Evolutionary conservation across 2,888 invertebrate species (phyloP).

Genomic region (Diarsia dahlii): DNA sequence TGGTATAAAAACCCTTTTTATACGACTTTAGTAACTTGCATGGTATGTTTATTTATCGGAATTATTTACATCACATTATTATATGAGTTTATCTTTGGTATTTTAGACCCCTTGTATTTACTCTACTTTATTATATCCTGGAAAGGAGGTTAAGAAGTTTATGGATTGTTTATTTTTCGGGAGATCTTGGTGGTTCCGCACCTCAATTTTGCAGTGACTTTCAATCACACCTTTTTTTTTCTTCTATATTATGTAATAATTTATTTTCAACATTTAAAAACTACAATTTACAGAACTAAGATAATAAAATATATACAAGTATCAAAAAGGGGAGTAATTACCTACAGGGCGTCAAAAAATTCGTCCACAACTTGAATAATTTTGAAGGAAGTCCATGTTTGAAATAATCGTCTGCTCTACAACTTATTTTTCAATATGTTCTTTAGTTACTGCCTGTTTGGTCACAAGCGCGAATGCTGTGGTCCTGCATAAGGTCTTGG

Average conservation of each 20-base stretch:
- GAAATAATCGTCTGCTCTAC: background rate
- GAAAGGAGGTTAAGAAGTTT: background rate
- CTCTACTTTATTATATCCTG: background rate
- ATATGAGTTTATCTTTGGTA: background rate
- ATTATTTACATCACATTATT: background rate
- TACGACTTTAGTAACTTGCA: background rate
- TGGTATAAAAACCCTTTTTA: conserved; percentile 3
- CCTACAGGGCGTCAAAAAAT: too few relatives aligned
- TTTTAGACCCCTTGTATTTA: background rate
- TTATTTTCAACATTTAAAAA: too few relatives aligned
- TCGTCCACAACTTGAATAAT: background rate
- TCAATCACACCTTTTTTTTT: background rate
- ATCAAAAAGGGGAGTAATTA: too few relatives aligned
- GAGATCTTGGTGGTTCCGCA: background rate
- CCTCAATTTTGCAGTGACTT: background rate
- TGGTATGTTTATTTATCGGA: background rate
- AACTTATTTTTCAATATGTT: too few relatives aligned
- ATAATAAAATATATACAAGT: too few relatives aligned
- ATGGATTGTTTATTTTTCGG: background rate
- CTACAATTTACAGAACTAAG: too few relatives aligned
- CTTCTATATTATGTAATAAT: too few relatives aligned
- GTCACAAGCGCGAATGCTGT: too few relatives aligned
- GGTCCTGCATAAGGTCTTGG: too few relatives aligned
- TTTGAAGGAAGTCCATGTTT: background rate
- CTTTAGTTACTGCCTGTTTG: too few relatives aligned